Evolutionary conservation across 1,140 invertebrate genomes (phyloP).

Genomic region (Diploscapter pachys): DNA sequence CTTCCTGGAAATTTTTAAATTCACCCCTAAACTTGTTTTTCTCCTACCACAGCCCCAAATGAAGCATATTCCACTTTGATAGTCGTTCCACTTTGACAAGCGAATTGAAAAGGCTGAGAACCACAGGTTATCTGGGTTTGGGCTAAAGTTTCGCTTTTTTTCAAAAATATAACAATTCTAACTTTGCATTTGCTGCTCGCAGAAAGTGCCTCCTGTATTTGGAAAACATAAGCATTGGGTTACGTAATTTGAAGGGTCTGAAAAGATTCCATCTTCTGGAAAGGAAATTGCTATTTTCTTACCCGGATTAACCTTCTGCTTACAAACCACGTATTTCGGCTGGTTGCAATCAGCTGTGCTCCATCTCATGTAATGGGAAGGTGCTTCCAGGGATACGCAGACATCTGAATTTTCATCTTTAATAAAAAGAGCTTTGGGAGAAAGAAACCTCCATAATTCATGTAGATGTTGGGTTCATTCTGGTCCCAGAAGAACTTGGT

Average conservation of each 20-base stretch:
- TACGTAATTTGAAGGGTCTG: conserved; percentile 5
- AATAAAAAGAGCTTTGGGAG: not conserved
- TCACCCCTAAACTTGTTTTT: not conserved
- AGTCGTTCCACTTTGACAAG: conserved; percentile 16
- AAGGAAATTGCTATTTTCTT: conserved; percentile 1
- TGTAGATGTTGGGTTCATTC: conserved; percentile 25
- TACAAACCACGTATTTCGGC: conserved; percentile 23
- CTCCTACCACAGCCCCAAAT: conserved; percentile 22
- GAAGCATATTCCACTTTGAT: conserved; percentile 27
- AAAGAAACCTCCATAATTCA: conserved; percentile 21
- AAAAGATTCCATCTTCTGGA: conserved; percentile 6
- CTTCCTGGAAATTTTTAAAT: not conserved
- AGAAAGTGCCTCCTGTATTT: conserved; percentile 4
- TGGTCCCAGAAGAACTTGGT: conserved; percentile 17
- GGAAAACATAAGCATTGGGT: conserved; percentile 23
- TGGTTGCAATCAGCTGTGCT: conserved; percentile 6
- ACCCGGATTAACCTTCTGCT: conserved; percentile 12
- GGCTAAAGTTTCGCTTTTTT: conserved; percentile 12
- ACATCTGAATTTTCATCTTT: conserved; percentile 15
- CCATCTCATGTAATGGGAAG: conserved; percentile 18
- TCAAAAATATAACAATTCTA: not conserved
- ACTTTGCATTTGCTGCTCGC: conserved; percentile 12
- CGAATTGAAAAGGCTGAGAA: conserved; percentile 16
- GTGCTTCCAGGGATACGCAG: conserved; percentile 14
- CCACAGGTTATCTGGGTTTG: conserved; percentile 2